phyloP scores from a whole-genome alignment of 2,888 invertebrate species.

The Pyrochroa serraticornis region DNA sequence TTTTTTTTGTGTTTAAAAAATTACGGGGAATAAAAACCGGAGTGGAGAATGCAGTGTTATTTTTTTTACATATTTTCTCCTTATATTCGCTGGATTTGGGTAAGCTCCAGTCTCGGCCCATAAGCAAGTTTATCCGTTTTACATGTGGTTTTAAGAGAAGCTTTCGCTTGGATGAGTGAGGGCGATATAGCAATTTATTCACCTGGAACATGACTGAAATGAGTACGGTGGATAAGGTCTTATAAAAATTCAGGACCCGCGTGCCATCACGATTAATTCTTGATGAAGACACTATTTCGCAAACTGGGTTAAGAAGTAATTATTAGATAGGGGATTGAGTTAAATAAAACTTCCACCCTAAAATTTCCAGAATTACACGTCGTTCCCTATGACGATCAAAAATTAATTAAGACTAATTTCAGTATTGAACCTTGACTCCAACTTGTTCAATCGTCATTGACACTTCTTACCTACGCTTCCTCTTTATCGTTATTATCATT shows the following conservation, averaged over 20 bases:
- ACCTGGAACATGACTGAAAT: constrained; percentile 25
- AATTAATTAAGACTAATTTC: no score
- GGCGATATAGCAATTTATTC: constrained; percentile 24
- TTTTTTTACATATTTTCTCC: constrained; percentile 1
- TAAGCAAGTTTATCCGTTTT: constrained; percentile 23
- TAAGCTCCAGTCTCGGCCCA: constrained; percentile 11
- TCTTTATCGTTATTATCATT: no score
- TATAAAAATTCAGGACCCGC: constrained; percentile 1
- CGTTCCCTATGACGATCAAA: no score
- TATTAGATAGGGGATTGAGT: no score
- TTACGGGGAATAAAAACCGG: constrained; percentile 5
- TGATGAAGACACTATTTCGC: no score
- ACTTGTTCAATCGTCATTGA: no score
- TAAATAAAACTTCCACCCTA: no score
- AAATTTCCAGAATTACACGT: no score
- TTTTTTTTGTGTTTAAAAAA: constrained; percentile 10
- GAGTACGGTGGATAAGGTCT: constrained; percentile 1
- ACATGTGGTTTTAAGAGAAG: constrained; percentile 27
- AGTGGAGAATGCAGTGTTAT: not conserved
- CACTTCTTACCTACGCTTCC: no score
- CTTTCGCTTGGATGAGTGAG: constrained; percentile 18
- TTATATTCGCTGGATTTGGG: constrained; percentile 19
- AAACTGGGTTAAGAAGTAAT: no score
- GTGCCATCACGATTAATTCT: not conserved
- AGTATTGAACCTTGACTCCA: no score